Evolutionary conservation across 2,113 vertebrate genomes (phyloP).

Genomic region (Microcebus tavaratra): DNA sequence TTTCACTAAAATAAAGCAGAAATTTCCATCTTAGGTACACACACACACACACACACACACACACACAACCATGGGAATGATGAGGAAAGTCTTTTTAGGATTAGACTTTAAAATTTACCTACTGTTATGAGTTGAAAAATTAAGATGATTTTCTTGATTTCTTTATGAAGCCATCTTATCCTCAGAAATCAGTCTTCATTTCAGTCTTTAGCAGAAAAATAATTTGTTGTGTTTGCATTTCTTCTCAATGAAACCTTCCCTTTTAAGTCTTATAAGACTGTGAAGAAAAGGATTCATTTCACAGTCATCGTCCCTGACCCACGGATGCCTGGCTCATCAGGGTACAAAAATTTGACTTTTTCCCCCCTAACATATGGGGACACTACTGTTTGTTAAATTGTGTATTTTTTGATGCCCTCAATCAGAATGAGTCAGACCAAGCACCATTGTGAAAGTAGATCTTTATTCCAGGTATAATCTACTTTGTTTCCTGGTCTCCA

Average conservation of each 20-base stretch:
- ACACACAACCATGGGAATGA: neutral
- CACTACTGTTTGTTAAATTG: neutral
- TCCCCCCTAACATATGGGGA: neutral
- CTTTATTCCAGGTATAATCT: neutral
- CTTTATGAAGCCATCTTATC: neutral
- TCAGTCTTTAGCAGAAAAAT: neutral
- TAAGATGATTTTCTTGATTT: neutral
- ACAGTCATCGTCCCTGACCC: neutral
- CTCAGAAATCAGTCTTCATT: neutral
- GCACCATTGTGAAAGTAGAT: neutral
- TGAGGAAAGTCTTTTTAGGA: neutral
- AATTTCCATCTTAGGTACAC: neutral
- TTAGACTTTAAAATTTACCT: neutral
- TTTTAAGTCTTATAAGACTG: neutral
- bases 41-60: neutral
- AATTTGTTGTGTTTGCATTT: neutral
- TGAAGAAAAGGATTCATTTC: too few relatives aligned
- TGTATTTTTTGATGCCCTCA: neutral
- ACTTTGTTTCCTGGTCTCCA: neutral
- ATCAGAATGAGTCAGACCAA: neutral
- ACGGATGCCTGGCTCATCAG: fast-evolving
- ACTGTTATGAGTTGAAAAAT: neutral
- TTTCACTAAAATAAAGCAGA: neutral
- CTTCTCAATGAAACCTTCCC: neutral
- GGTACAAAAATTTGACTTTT: neutral